Percentiles rank a stretch among this genome's conserved stretches.
Conservation (phyloP, 2,113 vertebrate species). For the Hyperopisus bebe region DNA sequence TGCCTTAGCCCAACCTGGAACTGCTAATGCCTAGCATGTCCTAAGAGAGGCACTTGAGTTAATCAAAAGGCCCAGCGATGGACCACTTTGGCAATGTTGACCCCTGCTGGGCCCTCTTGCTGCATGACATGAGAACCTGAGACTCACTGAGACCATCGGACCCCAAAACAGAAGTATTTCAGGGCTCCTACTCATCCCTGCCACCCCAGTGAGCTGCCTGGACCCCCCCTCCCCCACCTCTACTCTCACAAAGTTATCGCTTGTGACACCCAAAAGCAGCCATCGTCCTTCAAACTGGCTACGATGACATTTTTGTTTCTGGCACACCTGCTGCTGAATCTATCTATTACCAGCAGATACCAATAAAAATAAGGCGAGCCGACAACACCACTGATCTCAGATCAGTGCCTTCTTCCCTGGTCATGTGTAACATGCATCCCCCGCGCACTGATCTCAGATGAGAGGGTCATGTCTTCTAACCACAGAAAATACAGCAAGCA, state of each 20-base stretch:
- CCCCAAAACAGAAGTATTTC: constrained; percentile 40
- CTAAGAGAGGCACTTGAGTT: constrained; percentile 84
- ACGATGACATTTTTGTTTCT: constrained; percentile 1
- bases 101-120: constrained; percentile 47
- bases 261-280: constrained; percentile 10
- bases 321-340: constrained; percentile 7
- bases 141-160: constrained; percentile 46
- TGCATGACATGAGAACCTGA: constrained; percentile 33
- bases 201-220: background rate
- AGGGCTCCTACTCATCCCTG: constrained; percentile 25
- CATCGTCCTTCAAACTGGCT: background rate
- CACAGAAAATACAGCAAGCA: background rate
- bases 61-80: constrained; percentile 45
- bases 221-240: background rate
- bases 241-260: background rate
- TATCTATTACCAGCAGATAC: background rate
- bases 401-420: background rate
- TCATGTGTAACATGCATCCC: constrained; percentile 17
- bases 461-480: background rate
- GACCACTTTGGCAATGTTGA: constrained; percentile 54
- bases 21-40: constrained; percentile 95
- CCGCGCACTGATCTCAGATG: background rate
- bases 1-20: constrained; percentile 75
- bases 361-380: background rate
- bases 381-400: background rate